Evolutionary conservation across 2,113 vertebrate genomes (phyloP), one percentile per base, ranked within the genome.

Genomic region (Xerus inauris): DNA sequence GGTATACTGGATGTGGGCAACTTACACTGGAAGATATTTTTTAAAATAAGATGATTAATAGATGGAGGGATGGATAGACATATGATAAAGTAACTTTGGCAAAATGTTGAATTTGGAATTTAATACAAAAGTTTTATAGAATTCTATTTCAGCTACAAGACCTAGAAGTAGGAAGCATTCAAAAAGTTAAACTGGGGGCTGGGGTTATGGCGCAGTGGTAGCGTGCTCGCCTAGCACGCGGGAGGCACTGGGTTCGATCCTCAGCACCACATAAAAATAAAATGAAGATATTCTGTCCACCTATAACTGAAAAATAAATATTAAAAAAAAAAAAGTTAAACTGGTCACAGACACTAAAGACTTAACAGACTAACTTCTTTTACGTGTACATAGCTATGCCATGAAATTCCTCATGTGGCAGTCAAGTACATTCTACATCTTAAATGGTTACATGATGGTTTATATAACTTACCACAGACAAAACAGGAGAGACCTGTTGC

Each of bases 271-370:
- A n/a, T n/a, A n/a, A n/a, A n/a, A n/a, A n/a, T n/a, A n/a, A n/a
- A n/a, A n/a, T n/a, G n/a, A n/a, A n/a, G n/a, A n/a, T n/a, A n/a
- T n/a, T n/a, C n/a, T n/a, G n/a, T n/a, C n/a, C n/a, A n/a, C n/a
- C n/a, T n/a, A n/a, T n/a, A n/a, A n/a, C n/a, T n/a, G n/a, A n/a
- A n/a, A n/a, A n/a, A n/a, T n/a, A n/a, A n/a, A n/a, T n/a, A n/a
- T n/a, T n/a, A n/a, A n/a, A n/a, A n/a, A n/a, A n/a, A n/a, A 91
- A 87, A 28, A 94, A 87, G 59, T 40, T 91, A 67, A 8, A 82
- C 10, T 54, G n/a, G 30, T 45, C 51, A 91, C 2, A 91, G 75
- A 91, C 42, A 87, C 73, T 22, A n/a, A 57, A 75, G 24, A 89
- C 84, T 16, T 13, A 64, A 77, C 64, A 85, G 71, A 57, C 65